Conservation (phyloP, 2,888 invertebrate species). For the Cacoxenus indagator region DNA sequence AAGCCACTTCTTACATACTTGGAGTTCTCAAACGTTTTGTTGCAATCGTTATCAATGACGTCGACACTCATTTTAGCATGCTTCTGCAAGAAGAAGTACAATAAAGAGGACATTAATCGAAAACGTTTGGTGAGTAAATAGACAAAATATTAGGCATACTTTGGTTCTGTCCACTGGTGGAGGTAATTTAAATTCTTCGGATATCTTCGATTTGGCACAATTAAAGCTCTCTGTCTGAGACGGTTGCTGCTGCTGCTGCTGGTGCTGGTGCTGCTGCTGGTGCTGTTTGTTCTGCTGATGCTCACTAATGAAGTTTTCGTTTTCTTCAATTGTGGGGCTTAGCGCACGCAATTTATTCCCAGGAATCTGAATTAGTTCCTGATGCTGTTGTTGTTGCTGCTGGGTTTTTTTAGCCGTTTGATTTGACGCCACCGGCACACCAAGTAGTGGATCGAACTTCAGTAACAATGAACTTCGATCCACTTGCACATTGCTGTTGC, state of each 20-base stretch:
- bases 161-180: constrained; percentile 50
- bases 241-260: constrained; percentile 30
- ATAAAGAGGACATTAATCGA: constrained; percentile 3
- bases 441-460: constrained; percentile 70
- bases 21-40: constrained; percentile 68
- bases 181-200: constrained; percentile 34
- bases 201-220: constrained; percentile 52
- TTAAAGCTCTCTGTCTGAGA: constrained; percentile 6
- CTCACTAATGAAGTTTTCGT: constrained; percentile 56
- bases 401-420: constrained; percentile 36
- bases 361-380: constrained; percentile 28
- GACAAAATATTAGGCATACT: constrained; percentile 42
- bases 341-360: constrained; percentile 42
- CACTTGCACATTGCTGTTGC: constrained; percentile 63
- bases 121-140: too few species aligned
- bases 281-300: constrained; percentile 33
- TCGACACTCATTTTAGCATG: constrained; percentile 71
- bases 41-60: constrained; percentile 70
- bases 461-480: constrained; percentile 68
- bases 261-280: constrained; percentile 24
- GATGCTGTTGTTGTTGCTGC: constrained; percentile 44
- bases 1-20: constrained; percentile 57
- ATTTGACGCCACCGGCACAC: constrained; percentile 65
- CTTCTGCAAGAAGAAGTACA: constrained; percentile 48
- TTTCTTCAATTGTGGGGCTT: constrained; percentile 68